Evolutionary conservation across 2,113 vertebrate species (phyloP), one percentile per base, ranked within the genome.

Genomic region (Nestor notabilis): DNA sequence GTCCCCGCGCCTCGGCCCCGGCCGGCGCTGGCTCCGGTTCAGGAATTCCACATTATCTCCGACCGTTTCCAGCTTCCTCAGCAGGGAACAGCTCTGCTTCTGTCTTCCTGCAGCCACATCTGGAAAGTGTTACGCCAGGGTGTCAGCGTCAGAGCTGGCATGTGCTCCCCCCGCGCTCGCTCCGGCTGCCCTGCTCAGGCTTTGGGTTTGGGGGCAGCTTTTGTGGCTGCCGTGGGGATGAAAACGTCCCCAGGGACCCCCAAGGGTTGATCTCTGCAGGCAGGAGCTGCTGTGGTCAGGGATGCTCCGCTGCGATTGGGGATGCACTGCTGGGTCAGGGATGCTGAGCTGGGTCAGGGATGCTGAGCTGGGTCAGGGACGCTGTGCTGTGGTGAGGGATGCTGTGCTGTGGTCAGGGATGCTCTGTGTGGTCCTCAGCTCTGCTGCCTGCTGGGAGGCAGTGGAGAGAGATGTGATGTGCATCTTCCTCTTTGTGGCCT

Each of bases 71-170:
- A 95, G 97, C 97, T 97, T 97, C 98, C 98, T 97, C 97, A 94
- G 97, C 95, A 96, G 97, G 97, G 95, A 77, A 95, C 97, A 95
- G 92, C 96, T 96, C 96, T 92, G 96, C 97, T 95, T 95, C 96
- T 78, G 97, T 96, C 91, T 91, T 83, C 90, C 89, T 70, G 86
- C 25, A 2, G 91, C 93, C 95, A 93, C 98, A 98, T 98, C 98
- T 98, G 98, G 98, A 98, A 97, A 77, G 52, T 16, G 87, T 98
- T 97, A 97, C 28, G 28, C 55, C 46, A 11, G 94, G 92, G 94
- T 97, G 97, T 97, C 78, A 74, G 97, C 35, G 27, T 44, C 93
- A 49, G 94, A 78, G 93, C 53, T 49, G 92, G 27, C 78, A 97
- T 47, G 87, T 1, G 17, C 31, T 43, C 20, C 58, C 85, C 52